Percentiles rank a stretch among this genome's conserved stretches.
These are phyloP conservation scores for Acanthurus tractus DNA, from an alignment of 2,797 vertebrate genomes.

Conservation along the genomic window DNA sequence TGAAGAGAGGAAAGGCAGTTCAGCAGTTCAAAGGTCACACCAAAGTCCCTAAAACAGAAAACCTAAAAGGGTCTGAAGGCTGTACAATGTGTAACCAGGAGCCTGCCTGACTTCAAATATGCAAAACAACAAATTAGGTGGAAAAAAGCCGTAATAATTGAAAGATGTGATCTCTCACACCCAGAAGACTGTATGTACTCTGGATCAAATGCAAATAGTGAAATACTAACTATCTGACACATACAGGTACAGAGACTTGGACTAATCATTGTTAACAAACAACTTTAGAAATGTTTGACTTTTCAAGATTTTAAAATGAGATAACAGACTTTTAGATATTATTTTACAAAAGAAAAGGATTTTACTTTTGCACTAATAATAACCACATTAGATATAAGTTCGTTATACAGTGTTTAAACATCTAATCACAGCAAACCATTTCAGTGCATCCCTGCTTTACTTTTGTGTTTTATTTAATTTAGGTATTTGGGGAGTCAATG, in stretches of 20 bases:
- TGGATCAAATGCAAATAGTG: constrained; percentile 1
- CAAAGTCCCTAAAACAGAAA: constrained; percentile 52
- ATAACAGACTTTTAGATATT: not conserved
- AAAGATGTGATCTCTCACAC: not conserved
- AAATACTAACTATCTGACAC: not conserved
- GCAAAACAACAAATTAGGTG: constrained; percentile 29
- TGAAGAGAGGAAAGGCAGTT: not conserved
- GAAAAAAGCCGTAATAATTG: constrained; percentile 23
- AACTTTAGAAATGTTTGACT: not conserved
- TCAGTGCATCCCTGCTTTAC: not conserved
- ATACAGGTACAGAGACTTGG: not conserved
- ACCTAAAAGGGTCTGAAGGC: constrained; percentile 42
- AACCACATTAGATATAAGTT: not conserved
- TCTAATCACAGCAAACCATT: not conserved
- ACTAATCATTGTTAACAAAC: not conserved
- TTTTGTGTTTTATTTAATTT: not conserved
- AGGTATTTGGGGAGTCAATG: not conserved
- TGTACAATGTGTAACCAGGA: constrained; percentile 38
- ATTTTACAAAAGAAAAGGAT: not conserved
- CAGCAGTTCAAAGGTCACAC: constrained; percentile 55
- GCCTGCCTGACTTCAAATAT: constrained; percentile 45
- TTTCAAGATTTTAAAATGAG: not conserved
- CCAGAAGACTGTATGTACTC: not conserved
- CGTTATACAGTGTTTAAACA: not conserved
- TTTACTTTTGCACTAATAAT: not conserved